These are phyloP conservation scores for Sinocyclocheilus rhinocerous DNA, from an alignment of 2,113 vertebrate genomes.

Conservation along the genomic window DNA sequence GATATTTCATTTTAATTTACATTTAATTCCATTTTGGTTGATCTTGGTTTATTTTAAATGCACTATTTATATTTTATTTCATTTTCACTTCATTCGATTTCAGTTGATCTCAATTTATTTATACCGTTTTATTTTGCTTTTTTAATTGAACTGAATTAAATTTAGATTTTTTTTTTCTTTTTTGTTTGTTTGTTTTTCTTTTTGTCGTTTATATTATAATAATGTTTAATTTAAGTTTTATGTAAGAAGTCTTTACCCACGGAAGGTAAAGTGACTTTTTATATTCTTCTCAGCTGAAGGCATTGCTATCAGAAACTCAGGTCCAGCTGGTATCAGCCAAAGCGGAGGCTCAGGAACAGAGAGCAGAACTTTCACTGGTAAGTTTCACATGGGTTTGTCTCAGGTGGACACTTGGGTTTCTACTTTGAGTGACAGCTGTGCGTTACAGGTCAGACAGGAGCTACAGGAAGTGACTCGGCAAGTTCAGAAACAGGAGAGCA, in stretches of 20 bases:
- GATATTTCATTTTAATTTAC: no score
- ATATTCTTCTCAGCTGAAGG: conserved; percentile 72
- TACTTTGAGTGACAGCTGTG: conserved; percentile 53
- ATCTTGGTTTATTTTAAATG: background rate
- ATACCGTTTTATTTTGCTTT: no score
- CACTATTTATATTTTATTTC: no score
- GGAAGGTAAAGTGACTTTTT: background rate
- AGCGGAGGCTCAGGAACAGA: conserved; percentile 80
- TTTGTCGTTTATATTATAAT: background rate
- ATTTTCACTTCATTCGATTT: no score
- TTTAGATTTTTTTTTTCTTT: no score
- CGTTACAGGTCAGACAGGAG: conserved; percentile 80
- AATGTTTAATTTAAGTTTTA: background rate
- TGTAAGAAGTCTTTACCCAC: background rate
- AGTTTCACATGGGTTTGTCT: conserved; percentile 12
- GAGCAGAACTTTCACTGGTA: conserved; percentile 81
- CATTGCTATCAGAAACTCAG: conserved; percentile 79
- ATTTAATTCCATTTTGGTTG: background rate
- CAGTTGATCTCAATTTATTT: no score
- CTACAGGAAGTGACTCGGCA: conserved; percentile 74
- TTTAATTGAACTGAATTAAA: no score
- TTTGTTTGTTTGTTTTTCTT: background rate
- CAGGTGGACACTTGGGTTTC: background rate
- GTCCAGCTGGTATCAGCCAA: conserved; percentile 78
- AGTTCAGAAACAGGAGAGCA: conserved; percentile 66